Percentiles rank a stretch among this genome's conserved stretches.
phyloP scores from a whole-genome alignment of 1,140 invertebrate genomes.

The Cheumatopsyche charites region DNA sequence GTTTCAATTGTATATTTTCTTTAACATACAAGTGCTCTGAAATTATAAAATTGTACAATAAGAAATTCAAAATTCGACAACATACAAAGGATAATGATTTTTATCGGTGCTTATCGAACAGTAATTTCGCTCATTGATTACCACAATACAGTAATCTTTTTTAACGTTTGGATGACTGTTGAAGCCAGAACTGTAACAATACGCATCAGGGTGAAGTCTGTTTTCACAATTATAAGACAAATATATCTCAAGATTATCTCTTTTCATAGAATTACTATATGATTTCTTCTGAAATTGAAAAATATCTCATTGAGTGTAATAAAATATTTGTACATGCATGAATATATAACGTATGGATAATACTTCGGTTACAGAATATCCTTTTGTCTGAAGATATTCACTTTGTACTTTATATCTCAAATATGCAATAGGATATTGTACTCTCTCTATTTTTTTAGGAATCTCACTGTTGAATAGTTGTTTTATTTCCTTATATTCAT shows the following conservation, averaged over 20 bases:
- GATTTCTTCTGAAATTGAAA: background rate
- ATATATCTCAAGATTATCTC: background rate
- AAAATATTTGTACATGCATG: background rate
- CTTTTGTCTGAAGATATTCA: background rate
- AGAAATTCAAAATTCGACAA: background rate
- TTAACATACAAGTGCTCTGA: too few relatives aligned
- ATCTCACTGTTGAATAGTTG: background rate
- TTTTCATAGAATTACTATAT: background rate
- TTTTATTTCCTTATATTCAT: background rate
- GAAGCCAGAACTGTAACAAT: too few relatives aligned
- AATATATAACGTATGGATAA: background rate
- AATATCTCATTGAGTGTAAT: background rate
- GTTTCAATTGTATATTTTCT: too few relatives aligned
- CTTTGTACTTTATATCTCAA: background rate
- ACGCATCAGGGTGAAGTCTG: background rate
- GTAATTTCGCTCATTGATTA: background rate
- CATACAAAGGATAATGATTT: constrained; percentile 1
- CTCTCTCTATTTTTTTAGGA: background rate
- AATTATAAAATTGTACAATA: too few relatives aligned
- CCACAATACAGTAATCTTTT: background rate
- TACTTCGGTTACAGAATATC: background rate
- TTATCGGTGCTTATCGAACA: background rate
- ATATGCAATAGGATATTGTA: constrained; percentile 1
- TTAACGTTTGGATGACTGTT: background rate
- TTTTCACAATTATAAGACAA: background rate